Base-by-base conservation (phyloP, 2,888 invertebrate genomes). In the Dryobota labecula region DNA sequence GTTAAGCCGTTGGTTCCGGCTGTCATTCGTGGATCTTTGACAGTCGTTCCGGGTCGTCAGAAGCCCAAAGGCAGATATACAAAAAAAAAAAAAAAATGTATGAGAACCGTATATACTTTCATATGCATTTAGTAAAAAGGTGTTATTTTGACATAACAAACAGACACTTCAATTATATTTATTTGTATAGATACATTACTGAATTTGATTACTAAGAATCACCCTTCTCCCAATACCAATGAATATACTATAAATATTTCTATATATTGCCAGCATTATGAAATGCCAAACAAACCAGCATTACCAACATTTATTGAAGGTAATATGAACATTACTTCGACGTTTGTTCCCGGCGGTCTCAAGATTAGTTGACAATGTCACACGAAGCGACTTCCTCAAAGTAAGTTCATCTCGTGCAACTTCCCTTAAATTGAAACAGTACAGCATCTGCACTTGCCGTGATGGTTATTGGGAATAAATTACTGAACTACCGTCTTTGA, bases 321-420 rank as follows among this genome's bases (percentile, higher is more conserved):
- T 84, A 82, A 72, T 79, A 77, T 69, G 78, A 76, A 86, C 84
- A 85, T 85, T 85, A 87, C 86, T 86, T 86, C 82, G 81, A 86
- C 84, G 89, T 88, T 90, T 89, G 91, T 89, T 87, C 89, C 89
- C 89, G 87, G 88, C 89, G 90, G 91, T 90, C 89, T 84, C 90
- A 91, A 95, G 95, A 94, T 95, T 94, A 95, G 94, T 94, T 94
- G 94, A 95, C 95, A 95, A 93, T 94, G 95, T 94, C 94, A 93
- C 91, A 86, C 91, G 90, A 92, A 90, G 90, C 90, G 94, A 95
- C 92, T 95, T 94, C 85, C 84, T 86, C 89, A 89, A 94, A 95
- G 93, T 95, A 94, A 95, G 93, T 95, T 95, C 92, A 93, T 92
- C 93, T 89, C 84, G 84, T 56, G 70, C 87, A 94, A 94, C 91